Percentiles rank a stretch among this genome's conserved stretches.
phyloP scores from a whole-genome alignment of 2,888 invertebrate species.

The Gymnoscelis rufifasciata region DNA sequence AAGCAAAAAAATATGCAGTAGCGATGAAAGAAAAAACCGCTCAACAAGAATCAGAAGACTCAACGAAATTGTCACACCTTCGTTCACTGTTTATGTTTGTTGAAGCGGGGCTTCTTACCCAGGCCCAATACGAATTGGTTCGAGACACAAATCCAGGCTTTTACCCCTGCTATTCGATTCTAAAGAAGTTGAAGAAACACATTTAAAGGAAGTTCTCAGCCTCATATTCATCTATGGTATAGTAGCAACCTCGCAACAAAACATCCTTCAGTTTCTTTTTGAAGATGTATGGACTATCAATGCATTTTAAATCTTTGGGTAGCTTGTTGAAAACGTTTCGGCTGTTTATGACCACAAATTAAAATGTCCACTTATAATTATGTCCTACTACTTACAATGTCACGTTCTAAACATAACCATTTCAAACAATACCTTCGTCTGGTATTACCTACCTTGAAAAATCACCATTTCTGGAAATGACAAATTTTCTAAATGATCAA shows the following conservation, averaged over 20 bases:
- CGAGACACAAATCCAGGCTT: slow-evolving; percentile 18
- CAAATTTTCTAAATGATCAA: background rate
- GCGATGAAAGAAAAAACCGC: too few species aligned
- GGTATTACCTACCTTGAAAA: slow-evolving; percentile 3
- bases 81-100: slow-evolving; percentile 1
- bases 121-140: slow-evolving; percentile 18
- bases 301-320: too few species aligned
- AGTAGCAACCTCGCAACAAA: too few species aligned
- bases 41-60: too few species aligned
- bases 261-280: too few species aligned
- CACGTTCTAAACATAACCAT: too few species aligned
- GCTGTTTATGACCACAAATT: background rate
- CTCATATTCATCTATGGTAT: too few species aligned
- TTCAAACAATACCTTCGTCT: background rate
- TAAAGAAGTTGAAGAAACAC: slow-evolving; percentile 17
- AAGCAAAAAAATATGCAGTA: too few species aligned
- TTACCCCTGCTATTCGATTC: slow-evolving; percentile 17
- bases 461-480: slow-evolving; percentile 2
- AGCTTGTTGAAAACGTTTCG: too few species aligned
- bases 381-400: background rate
- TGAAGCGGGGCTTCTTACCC: slow-evolving; percentile 16
- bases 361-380: background rate
- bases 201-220: too few species aligned
- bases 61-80: too few species aligned
- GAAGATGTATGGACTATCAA: too few species aligned